phyloP scores from a whole-genome alignment of 2,888 invertebrate genomes.

The Noctua janthina region DNA sequence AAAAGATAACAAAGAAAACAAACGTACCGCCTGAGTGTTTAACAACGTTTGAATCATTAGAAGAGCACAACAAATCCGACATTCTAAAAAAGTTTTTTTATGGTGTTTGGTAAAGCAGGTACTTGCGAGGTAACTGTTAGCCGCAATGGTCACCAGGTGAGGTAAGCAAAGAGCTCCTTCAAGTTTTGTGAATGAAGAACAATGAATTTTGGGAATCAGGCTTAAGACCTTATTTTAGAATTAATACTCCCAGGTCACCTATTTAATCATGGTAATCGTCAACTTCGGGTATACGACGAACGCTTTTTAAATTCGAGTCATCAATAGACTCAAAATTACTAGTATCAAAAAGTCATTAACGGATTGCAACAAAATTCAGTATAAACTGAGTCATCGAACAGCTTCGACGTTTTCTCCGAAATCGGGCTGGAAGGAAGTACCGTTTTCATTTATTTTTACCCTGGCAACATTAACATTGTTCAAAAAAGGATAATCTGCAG shows the following conservation, averaged over 20 bases:
- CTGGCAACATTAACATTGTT: constrained; percentile 35
- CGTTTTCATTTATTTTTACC: constrained; percentile 54
- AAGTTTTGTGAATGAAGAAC: constrained; percentile 5
- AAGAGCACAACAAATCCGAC: constrained; percentile 28
- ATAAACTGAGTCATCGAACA: constrained; percentile 53
- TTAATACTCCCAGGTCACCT: too few relatives aligned
- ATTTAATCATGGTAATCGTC: background rate
- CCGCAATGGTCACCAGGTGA: background rate
- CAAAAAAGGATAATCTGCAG: constrained; percentile 44
- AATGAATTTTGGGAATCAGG: background rate
- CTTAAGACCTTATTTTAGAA: background rate
- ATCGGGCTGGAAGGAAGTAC: constrained; percentile 50
- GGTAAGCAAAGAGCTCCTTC: background rate
- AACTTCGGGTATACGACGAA: background rate
- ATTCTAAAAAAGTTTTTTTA: constrained; percentile 27
- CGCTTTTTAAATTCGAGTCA: background rate
- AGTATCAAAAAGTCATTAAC: constrained; percentile 34
- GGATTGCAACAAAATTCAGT: constrained; percentile 34
- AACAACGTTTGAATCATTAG: constrained; percentile 26
- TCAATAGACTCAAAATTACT: constrained; percentile 13
- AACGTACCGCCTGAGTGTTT: constrained; percentile 27
- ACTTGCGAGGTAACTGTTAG: constrained; percentile 17
- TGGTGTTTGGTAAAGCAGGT: constrained; percentile 26
- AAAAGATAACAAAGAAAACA: constrained; percentile 39
- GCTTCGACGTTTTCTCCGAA: constrained; percentile 53